Base-by-base conservation (phyloP, 2,113 vertebrate species). In the Mohoua ochrocephala region DNA sequence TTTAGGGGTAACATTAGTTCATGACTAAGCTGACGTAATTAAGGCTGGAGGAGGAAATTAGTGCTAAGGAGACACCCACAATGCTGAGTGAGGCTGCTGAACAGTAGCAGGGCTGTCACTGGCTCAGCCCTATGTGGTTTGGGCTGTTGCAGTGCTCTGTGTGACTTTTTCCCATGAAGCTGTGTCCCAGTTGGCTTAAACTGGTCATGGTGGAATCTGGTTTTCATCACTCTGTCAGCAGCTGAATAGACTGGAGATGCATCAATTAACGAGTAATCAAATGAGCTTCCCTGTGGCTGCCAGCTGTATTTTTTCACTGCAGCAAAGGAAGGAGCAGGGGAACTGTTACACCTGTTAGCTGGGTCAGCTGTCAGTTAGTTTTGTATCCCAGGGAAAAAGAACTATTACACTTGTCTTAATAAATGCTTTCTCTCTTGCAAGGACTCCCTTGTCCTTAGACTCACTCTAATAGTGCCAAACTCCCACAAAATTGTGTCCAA, bases 381-480 rank as follows among this genome's bases (percentile, higher is more conserved):
- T 28, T 80, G 59, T 88, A 76, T 74, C 59, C 70, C 68, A 68
- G 52, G 73, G 88, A 64, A 81, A 67, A 93, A 77, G 10, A 84
- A 37, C 27, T 77, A 28, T 39, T 92, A 64, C 13, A 64, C 35
- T 56, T 86, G 22, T 84, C 75, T 73, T 64, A 96, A 94, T 96
- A 97, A 96, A 97, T 39, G 64, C 53, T 89, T 94, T 90, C 42
- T 95, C 27, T 71, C 28, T 91, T 33, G 26, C n/a, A 47, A n/a
- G n/a, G n/a, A 44, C 35, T 89, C 26, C 27, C 17, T 56, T 92
- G 79, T 60, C 39, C 56, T 84, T 87, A 15, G 60, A 50, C 5
- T 91, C 18, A 9, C 30, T 87, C 35, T n/a, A 23, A 17, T 41
- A 30, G 11, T 60, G 31, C n/a, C 65, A 71, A 21, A 52, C 13